phyloP scores from a whole-genome alignment of 2,888 invertebrate genomes.

The Acanthoscelides obtectus region DNA sequence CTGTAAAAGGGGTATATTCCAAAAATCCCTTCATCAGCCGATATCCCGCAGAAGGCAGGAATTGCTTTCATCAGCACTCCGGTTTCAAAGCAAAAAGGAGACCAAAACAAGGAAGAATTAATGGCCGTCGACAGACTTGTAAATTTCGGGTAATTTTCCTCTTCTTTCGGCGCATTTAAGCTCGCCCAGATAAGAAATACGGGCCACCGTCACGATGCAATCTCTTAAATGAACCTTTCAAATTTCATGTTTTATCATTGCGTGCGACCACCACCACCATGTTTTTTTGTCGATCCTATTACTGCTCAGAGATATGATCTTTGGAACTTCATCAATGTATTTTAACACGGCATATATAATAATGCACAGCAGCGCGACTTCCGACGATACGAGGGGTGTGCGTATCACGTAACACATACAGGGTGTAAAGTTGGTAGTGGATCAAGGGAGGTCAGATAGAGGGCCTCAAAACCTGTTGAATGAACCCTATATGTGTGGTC shows the following conservation, averaged over 20 bases:
- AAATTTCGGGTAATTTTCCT: neutral
- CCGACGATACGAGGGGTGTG: too few relatives aligned
- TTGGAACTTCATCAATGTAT: too few relatives aligned
- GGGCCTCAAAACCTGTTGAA: too few relatives aligned
- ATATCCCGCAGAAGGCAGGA: neutral
- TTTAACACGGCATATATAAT: too few relatives aligned
- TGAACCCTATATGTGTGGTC: too few relatives aligned
- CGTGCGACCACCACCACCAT: neutral
- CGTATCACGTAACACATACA: too few relatives aligned
- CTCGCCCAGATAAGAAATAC: neutral
- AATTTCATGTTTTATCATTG: neutral
- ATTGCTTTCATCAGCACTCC: neutral
- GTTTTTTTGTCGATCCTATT: neutral
- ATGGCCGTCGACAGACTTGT: neutral
- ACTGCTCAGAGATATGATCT: neutral
- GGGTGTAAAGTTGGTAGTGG: too few relatives aligned
- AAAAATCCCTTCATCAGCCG: neutral
- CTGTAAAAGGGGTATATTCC: neutral
- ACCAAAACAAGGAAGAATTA: neutral
- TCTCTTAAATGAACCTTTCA: neutral
- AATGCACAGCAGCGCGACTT: too few relatives aligned
- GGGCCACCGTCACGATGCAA: neutral
- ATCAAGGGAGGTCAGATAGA: too few relatives aligned
- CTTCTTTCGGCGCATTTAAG: neutral
- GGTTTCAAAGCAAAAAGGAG: neutral